Percentiles rank a stretch among this genome's conserved stretches.
Evolutionary conservation across 2,797 vertebrate species (phyloP).

Genomic region (Phalanger gymnotis): DNA sequence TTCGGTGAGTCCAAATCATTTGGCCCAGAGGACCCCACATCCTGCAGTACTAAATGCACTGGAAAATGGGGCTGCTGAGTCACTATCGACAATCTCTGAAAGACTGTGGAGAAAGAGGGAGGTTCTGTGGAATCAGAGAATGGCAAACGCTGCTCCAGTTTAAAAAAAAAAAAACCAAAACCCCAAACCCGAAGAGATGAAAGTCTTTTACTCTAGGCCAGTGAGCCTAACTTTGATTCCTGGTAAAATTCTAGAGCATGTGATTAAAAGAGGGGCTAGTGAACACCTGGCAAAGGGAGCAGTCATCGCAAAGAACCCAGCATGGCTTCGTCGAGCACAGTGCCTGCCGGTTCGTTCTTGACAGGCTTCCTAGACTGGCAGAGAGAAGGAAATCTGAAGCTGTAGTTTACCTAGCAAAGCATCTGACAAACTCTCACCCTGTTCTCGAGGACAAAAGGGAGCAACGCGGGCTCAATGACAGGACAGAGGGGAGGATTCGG

Average conservation of each 20-base stretch:
- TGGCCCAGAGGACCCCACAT: not conserved
- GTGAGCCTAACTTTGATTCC: not conserved
- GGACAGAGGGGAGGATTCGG: not conserved
- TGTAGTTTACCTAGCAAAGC: not conserved
- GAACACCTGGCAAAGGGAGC: not conserved
- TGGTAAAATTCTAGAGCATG: not conserved
- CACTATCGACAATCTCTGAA: not conserved
- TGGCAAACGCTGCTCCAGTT: not conserved
- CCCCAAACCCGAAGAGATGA: not conserved
- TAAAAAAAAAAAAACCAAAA: not conserved
- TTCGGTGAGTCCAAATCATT: not conserved
- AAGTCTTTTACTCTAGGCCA: not conserved
- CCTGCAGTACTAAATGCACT: not conserved
- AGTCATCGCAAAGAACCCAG: not conserved
- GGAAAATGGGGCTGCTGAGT: not conserved
- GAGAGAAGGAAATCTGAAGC: not conserved
- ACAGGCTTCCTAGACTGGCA: not conserved
- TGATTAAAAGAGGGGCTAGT: not conserved
- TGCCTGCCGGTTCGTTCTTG: not conserved
- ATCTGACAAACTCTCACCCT: not conserved
- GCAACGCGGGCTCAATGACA: not conserved
- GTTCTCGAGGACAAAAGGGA: not conserved
- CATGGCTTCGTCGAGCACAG: not conserved
- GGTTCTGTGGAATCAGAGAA: not conserved
- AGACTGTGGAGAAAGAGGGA: not conserved